Percentiles rank a stretch among this genome's conserved stretches.
These are phyloP conservation scores for Gonioctena quinquepunctata DNA, from an alignment of 1,140 invertebrate species.

Conservation along the genomic window DNA sequence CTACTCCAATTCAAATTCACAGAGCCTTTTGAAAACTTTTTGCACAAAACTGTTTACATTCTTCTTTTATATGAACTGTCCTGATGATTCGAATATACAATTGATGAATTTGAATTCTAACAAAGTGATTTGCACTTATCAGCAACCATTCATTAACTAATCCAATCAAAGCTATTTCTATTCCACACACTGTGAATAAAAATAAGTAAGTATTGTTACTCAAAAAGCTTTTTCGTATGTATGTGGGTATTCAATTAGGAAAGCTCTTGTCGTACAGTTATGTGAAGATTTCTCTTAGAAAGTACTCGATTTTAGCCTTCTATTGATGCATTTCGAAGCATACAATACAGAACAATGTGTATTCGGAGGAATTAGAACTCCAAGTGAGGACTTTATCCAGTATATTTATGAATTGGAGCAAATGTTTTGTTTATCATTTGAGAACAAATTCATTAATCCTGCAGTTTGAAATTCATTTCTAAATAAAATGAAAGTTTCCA, in stretches of 20 bases:
- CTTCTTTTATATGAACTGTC: not conserved
- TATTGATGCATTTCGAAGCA: no score
- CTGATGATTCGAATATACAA: conserved; percentile 7
- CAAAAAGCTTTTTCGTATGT: not conserved
- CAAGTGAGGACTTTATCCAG: not conserved
- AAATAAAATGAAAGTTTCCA: not conserved
- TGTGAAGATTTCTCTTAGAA: not conserved
- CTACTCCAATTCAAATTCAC: conserved; percentile 16
- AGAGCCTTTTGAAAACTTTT: conserved; percentile 18
- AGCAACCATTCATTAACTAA: not conserved
- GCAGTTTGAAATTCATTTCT: not conserved
- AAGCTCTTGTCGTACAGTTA: not conserved
- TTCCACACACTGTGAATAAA: conserved; percentile 8
- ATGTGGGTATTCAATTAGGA: conserved; percentile 10
- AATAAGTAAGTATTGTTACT: not conserved
- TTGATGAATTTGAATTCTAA: not conserved
- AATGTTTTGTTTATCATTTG: not conserved
- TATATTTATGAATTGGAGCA: conserved; percentile 8
- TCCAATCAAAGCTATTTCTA: not conserved
- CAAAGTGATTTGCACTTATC: not conserved
- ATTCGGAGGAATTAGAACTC: not conserved
- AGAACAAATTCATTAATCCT: not conserved
- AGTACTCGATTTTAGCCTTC: not conserved
- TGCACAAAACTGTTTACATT: conserved; percentile 6
- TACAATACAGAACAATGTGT: no score